A percentile compares a stretch with the other conserved stretches of the same genome.
phyloP scores from a whole-genome alignment of 2,113 vertebrate genomes.

The Cebus imitator region DNA sequence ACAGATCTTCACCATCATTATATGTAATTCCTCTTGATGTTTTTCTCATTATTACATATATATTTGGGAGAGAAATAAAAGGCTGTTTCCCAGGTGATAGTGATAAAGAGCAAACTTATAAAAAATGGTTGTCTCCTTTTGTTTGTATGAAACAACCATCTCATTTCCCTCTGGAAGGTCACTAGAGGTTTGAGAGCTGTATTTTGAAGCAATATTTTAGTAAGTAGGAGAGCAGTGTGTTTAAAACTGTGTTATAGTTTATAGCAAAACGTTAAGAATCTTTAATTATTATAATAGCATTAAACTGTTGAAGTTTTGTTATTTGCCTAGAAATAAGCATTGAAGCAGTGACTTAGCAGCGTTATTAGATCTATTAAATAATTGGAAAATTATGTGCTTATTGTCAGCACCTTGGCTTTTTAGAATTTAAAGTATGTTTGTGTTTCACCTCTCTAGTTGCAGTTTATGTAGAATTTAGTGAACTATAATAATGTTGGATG shows the following conservation, averaged over 20 bases:
- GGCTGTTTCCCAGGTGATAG: constrained; percentile 6
- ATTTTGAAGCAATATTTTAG: constrained; percentile 16
- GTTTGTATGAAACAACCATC: constrained; percentile 31
- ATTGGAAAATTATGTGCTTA: not conserved
- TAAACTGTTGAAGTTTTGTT: not conserved
- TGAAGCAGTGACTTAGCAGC: not conserved
- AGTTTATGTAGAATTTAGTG: not conserved
- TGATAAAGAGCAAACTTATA: not conserved
- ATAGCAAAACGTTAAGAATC: not conserved
- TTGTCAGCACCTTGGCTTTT: not conserved
- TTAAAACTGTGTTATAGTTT: not conserved
- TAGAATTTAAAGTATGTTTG: not conserved
- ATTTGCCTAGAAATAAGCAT: constrained; percentile 22
- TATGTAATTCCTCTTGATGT: constrained; percentile 52
- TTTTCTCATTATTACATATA: constrained; percentile 47
- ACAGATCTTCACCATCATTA: constrained; percentile 5
- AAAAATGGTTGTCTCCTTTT: not conserved
- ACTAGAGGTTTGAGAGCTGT: not conserved
- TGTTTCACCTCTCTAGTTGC: not conserved
- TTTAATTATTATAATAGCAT: not conserved
- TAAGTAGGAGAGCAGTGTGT: not conserved
- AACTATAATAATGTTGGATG: not conserved
- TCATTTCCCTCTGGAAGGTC: not conserved
- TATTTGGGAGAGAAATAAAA: not conserved
- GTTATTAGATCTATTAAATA: not conserved